Conservation (phyloP, 2,797 vertebrate genomes). For the Pangasius larnaudii region DNA sequence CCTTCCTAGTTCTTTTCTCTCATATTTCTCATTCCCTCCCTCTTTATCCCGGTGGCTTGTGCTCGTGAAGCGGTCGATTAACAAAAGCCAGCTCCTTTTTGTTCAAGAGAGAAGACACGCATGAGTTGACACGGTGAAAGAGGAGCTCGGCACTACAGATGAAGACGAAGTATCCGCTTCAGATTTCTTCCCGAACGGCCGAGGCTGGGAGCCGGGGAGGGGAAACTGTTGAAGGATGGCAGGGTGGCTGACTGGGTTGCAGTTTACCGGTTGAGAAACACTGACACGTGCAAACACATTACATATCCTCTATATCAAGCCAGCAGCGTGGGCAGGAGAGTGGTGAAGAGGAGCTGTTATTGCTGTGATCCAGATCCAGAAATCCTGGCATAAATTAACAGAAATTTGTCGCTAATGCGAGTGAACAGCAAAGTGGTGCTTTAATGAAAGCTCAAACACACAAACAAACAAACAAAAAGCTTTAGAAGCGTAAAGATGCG, state of each 20-base stretch:
- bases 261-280: neutral
- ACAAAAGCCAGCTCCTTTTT: slow-evolving; percentile 33
- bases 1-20: slow-evolving; percentile 46
- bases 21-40: slow-evolving; percentile 44
- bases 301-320: neutral
- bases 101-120: slow-evolving; percentile 10
- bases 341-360: neutral
- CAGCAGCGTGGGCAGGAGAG: neutral
- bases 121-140: slow-evolving; percentile 33
- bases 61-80: slow-evolving; percentile 25
- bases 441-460: neutral
- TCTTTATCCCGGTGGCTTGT: slow-evolving; percentile 38
- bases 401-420: neutral
- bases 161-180: slow-evolving; percentile 24
- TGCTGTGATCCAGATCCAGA: neutral
- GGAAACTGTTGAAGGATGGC: neutral
- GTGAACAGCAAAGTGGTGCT: neutral
- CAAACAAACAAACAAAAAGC: neutral
- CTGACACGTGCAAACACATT: neutral
- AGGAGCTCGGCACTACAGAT: slow-evolving; percentile 20
- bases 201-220: neutral
- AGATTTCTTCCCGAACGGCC: slow-evolving; percentile 18
- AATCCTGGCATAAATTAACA: neutral
- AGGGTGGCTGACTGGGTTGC: neutral
- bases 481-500: neutral